A percentile compares a stretch with the other conserved stretches of the same genome.
phyloP scores from a whole-genome alignment of 2,888 invertebrate species.

The Harmothoe impar region DNA sequence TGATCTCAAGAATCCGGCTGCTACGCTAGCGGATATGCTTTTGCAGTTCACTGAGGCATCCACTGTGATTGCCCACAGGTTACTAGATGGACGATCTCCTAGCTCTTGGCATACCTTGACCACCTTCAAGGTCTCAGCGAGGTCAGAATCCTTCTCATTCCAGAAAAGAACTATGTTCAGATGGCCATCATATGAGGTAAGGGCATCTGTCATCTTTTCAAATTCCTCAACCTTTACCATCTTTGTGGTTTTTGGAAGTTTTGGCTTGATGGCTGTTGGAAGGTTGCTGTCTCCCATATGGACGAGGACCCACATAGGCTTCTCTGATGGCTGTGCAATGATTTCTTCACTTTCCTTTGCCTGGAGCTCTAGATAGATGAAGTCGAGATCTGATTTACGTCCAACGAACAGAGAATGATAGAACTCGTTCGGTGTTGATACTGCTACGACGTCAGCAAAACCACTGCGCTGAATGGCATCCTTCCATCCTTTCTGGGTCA shows the following conservation, averaged over 20 bases:
- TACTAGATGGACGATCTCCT: not conserved
- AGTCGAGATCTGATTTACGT: conserved; percentile 44
- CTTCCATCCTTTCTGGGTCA: conserved; percentile 63
- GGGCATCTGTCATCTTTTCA: not conserved
- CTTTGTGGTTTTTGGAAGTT: not conserved
- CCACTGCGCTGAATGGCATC: conserved; percentile 42
- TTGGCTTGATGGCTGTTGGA: conserved; percentile 17
- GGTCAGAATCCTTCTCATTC: conserved; percentile 44
- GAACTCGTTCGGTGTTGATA: conserved; percentile 63
- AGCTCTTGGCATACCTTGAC: conserved; percentile 25
- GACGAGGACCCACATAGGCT: conserved; percentile 55
- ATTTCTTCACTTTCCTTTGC: not conserved
- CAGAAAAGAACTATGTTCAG: conserved; percentile 45
- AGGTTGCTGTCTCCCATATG: not conserved
- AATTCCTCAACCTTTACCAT: conserved; percentile 1
- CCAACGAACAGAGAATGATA: conserved; percentile 64
- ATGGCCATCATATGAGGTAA: not conserved
- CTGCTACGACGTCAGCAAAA: conserved; percentile 59
- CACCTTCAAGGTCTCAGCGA: not conserved
- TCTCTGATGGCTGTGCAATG: not conserved
- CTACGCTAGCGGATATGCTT: not conserved
- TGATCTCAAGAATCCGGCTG: conserved; percentile 34
- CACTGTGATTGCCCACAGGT: not conserved
- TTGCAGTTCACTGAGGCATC: not conserved
- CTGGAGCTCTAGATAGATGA: not conserved